Percentiles rank a stretch among this genome's conserved stretches.
phyloP scores from a whole-genome alignment of 2,888 invertebrate species.

The Tiliacea aurago region DNA sequence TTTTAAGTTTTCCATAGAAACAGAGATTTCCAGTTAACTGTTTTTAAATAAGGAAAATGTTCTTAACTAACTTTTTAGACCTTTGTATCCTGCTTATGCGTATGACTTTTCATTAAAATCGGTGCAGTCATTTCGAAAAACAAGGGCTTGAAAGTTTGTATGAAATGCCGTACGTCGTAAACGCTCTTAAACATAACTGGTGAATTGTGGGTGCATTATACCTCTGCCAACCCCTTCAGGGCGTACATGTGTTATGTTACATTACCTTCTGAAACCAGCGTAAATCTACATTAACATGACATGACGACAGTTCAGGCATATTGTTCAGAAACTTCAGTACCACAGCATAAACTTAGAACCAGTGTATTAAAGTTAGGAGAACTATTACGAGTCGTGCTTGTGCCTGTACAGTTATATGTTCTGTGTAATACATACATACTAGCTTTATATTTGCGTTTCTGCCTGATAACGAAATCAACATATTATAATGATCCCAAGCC shows the following conservation, averaged over 20 bases:
- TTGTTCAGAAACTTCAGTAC: background rate
- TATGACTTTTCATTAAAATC: too few relatives aligned
- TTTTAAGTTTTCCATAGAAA: too few relatives aligned
- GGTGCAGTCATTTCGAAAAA: too few relatives aligned
- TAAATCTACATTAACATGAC: constrained; percentile 3
- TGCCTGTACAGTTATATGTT: background rate
- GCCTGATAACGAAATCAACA: background rate
- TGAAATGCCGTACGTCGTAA: too few relatives aligned
- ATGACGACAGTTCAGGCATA: constrained; percentile 2
- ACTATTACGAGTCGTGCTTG: background rate
- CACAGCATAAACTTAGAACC: constrained; percentile 2
- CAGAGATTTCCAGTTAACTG: too few relatives aligned
- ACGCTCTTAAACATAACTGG: too few relatives aligned
- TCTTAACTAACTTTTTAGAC: too few relatives aligned
- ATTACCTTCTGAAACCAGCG: background rate
- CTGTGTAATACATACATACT: too few relatives aligned
- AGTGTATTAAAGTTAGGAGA: constrained; percentile 11
- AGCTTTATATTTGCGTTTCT: background rate
- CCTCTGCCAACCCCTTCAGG: background rate
- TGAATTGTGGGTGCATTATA: background rate
- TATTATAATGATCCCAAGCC: background rate
- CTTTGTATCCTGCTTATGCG: too few relatives aligned
- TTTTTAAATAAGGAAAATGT: too few relatives aligned
- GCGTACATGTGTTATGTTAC: background rate
- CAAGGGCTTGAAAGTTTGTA: too few relatives aligned